These are phyloP conservation scores for Brachyptera risi DNA, from an alignment of 2,888 invertebrate genomes.

Conservation along the genomic window DNA sequence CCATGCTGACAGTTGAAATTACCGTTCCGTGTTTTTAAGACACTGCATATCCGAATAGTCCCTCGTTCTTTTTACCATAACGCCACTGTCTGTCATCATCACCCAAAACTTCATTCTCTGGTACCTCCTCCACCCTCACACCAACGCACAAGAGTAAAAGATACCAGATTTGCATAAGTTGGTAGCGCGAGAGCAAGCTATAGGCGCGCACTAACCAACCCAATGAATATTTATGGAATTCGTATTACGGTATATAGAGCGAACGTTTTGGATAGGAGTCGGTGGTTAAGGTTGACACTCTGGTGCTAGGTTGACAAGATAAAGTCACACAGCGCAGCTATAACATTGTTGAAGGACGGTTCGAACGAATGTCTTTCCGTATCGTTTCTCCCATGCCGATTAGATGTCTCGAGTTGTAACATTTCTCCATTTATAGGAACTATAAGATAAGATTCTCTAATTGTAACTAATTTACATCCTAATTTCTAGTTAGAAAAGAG, in stretches of 20 bases:
- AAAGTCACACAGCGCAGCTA: not conserved
- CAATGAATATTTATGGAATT: slow-evolving; percentile 34
- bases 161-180: slow-evolving; percentile 33
- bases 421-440: slow-evolving; percentile 26
- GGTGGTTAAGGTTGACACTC: not conserved
- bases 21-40: too few species aligned
- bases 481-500: slow-evolving; percentile 17
- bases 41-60: too few species aligned
- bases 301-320: not conserved
- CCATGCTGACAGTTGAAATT: too few species aligned
- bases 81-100: too few species aligned
- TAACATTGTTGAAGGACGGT: too few species aligned
- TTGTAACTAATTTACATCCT: slow-evolving; percentile 32
- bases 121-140: not conserved
- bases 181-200: slow-evolving; percentile 23
- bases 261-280: not conserved
- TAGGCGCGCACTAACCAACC: slow-evolving; percentile 26
- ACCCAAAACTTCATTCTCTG: not conserved
- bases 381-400: too few species aligned
- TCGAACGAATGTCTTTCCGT: too few species aligned
- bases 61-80: too few species aligned
- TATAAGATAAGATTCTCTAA: slow-evolving; percentile 32
- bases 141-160: not conserved
- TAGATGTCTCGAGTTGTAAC: too few species aligned
- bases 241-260: slow-evolving; percentile 28